Evolutionary conservation across 2,797 vertebrate species (phyloP).

Genomic region (Acrossocheilus wenchowensis): DNA sequence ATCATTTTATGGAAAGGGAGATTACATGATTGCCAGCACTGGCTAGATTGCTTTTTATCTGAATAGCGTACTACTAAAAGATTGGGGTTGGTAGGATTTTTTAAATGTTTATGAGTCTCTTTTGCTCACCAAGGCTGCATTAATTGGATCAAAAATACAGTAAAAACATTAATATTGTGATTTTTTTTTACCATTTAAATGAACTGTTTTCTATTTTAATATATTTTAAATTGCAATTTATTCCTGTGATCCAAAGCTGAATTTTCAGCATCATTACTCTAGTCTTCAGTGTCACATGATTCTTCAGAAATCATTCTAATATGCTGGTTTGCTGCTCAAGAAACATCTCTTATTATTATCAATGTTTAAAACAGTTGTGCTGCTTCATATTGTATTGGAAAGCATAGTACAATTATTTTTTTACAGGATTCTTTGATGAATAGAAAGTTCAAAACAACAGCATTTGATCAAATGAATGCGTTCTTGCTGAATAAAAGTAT

Average conservation of each 20-base stretch:
- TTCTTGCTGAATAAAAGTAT: background rate
- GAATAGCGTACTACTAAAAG: background rate
- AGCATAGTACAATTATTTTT: background rate
- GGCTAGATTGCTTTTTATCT: background rate
- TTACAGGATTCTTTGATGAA: background rate
- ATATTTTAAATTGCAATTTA: background rate
- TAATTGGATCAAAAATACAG: background rate
- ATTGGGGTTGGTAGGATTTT: background rate
- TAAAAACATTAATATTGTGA: background rate
- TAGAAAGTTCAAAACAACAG: background rate
- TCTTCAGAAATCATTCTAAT: background rate
- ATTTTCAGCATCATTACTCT: background rate
- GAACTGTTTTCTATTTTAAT: background rate
- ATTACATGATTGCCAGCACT: background rate
- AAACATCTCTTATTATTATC: background rate
- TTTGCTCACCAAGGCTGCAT: background rate
- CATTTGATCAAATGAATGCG: too few relatives aligned
- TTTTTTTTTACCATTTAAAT: too few relatives aligned
- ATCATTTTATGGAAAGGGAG: conserved; percentile 6
- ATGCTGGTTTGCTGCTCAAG: background rate
- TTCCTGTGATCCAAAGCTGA: background rate
- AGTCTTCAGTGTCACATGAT: background rate
- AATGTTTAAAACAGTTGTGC: background rate
- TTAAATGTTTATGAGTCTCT: background rate
- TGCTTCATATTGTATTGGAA: background rate